Conservation (phyloP, 2,797 vertebrate genomes). For the Phrynocephalus vlangalii region DNA sequence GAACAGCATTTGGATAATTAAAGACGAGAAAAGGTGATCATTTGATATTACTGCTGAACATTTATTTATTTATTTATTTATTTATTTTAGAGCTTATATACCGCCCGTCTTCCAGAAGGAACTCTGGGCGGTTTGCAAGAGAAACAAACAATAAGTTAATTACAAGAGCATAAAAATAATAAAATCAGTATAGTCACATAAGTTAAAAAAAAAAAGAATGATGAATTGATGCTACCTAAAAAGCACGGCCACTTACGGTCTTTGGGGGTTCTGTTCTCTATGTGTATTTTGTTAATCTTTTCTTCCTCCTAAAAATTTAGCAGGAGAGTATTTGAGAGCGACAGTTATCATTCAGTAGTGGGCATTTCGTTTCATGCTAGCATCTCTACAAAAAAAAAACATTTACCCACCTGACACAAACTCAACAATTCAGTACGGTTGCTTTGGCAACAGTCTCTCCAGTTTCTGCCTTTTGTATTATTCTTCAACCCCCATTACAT, state of each 20-base stretch:
- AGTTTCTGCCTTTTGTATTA: neutral
- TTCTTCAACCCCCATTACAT: too few species aligned
- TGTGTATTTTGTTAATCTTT: constrained; percentile 85
- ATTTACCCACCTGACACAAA: neutral
- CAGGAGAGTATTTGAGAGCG: constrained; percentile 65
- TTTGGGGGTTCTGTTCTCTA: constrained; percentile 84
- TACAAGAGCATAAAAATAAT: too few species aligned
- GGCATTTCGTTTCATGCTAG: constrained; percentile 55
- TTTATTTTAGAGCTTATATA: too few species aligned
- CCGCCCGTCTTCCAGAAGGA: too few species aligned
- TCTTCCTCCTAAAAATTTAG: constrained; percentile 86
- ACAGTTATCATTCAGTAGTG: neutral
- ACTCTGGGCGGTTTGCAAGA: too few species aligned
- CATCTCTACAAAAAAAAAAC: neutral
- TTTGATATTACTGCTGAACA: neutral
- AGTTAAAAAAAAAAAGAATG: too few species aligned
- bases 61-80: too few species aligned
- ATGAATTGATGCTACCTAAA: neutral
- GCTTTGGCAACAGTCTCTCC: neutral
- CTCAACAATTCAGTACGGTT: neutral
- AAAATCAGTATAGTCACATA: too few species aligned
- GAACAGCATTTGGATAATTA: rapidly evolving
- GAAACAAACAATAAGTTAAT: too few species aligned
- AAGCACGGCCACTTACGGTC: constrained; percentile 83
- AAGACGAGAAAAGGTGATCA: neutral